Percentiles rank a stretch among this genome's conserved stretches.
Conservation (phyloP, 2,113 vertebrate species). For the Tonatia bakeri region DNA sequence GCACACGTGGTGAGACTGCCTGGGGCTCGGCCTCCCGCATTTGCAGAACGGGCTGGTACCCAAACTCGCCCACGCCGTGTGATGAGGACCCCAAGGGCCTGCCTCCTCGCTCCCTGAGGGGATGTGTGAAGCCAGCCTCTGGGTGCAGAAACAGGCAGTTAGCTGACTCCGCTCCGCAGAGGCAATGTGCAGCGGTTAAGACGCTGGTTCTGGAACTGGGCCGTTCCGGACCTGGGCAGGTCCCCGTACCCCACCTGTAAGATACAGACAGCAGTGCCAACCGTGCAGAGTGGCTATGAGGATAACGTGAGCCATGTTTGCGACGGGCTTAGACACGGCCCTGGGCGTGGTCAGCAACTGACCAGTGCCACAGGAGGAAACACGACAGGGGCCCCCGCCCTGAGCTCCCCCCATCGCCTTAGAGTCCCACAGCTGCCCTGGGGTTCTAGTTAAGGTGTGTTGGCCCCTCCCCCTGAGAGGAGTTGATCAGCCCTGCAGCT, state of each 20-base stretch:
- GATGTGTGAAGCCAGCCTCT: neutral
- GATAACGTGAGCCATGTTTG: neutral
- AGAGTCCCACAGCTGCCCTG: neutral
- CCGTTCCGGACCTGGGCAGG: neutral
- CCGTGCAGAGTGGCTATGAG: too few relatives aligned
- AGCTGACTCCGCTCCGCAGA: neutral
- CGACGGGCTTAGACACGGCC: neutral
- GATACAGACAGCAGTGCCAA: neutral
- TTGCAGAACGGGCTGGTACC: neutral
- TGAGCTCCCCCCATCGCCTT: neutral
- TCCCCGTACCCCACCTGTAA: neutral
- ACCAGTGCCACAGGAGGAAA: neutral
- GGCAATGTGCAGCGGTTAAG: neutral
- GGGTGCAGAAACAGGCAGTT: neutral
- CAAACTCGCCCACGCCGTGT: accelerated
- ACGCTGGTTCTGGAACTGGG: neutral
- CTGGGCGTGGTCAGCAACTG: neutral
- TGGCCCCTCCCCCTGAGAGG: neutral
- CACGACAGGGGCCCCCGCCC: neutral
- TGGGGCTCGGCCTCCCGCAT: neutral
- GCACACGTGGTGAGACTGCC: accelerated
- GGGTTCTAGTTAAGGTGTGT: neutral
- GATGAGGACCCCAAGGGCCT: neutral
- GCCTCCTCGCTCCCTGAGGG: neutral
- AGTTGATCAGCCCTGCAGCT: neutral